Conservation (phyloP, 2,888 invertebrate species). For the Hirudinaria manillensis region DNA sequence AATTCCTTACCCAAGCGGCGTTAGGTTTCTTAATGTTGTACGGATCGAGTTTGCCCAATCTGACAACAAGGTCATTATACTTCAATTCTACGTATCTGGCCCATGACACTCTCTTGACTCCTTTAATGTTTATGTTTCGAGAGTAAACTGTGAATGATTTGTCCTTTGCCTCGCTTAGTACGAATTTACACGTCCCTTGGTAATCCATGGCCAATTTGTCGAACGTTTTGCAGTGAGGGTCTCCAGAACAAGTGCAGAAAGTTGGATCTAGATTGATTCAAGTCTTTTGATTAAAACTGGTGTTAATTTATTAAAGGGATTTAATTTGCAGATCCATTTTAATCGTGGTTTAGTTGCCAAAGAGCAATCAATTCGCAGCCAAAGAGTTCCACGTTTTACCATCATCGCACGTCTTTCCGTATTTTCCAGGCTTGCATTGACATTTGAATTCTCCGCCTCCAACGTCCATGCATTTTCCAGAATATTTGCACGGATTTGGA, state of each 20-base stretch:
- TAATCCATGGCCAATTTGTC: conserved; percentile 18
- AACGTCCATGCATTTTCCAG: conserved; percentile 3
- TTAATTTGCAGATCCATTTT: too few relatives aligned
- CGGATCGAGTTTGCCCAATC: neutral
- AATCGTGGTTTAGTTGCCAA: too few relatives aligned
- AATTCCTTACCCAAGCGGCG: too few relatives aligned
- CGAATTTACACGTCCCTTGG: conserved; percentile 15
- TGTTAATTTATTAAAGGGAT: too few relatives aligned
- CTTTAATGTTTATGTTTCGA: conserved; percentile 2
- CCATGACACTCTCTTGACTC: neutral
- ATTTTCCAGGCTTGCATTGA: conserved; percentile 17
- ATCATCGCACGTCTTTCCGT: conserved; percentile 5
- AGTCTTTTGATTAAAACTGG: neutral
- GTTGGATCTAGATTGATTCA: neutral
- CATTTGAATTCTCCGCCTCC: neutral
- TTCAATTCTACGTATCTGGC: conserved; percentile 1
- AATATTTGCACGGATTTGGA: conserved; percentile 8
- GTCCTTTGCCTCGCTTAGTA: neutral
- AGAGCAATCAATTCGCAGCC: too few relatives aligned
- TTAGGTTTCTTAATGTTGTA: neutral
- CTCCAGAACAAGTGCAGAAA: conserved; percentile 9
- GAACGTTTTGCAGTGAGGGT: conserved; percentile 22
- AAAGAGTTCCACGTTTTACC: neutral
- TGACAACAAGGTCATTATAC: neutral
- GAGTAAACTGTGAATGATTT: conserved; percentile 2